A percentile compares a stretch with the other conserved stretches of the same genome.
phyloP scores from a whole-genome alignment of 1,140 invertebrate genomes.

The Rhynchophorus ferrugineus region DNA sequence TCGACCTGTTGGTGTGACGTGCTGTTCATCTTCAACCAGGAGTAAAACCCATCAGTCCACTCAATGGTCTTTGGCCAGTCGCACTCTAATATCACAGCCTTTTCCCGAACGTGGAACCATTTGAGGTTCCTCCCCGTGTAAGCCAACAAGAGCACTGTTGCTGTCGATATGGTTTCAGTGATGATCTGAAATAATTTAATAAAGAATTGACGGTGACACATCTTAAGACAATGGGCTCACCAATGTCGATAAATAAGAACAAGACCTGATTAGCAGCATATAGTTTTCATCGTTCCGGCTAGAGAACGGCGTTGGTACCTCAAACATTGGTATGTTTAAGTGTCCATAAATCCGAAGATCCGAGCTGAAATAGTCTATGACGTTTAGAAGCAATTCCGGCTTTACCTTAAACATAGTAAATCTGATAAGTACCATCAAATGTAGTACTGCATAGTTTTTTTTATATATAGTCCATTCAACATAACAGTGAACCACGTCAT shows the following conservation, averaged over 20 bases:
- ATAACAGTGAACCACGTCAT: too few species aligned
- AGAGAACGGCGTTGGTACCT: slow-evolving; percentile 52
- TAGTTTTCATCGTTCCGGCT: slow-evolving; percentile 57
- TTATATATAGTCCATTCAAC: too few species aligned
- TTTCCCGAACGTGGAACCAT: slow-evolving; percentile 60
- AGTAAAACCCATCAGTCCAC: slow-evolving; percentile 59
- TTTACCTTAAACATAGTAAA: slow-evolving; percentile 41
- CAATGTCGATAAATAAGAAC: slow-evolving; percentile 56
- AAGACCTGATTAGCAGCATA: slow-evolving; percentile 53
- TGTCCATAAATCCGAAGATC: slow-evolving; percentile 54
- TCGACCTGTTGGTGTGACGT: slow-evolving; percentile 58
- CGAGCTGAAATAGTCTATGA: slow-evolving; percentile 52
- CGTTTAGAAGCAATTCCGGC: slow-evolving; percentile 43
- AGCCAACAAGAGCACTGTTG: slow-evolving; percentile 68
- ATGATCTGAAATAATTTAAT: slow-evolving; percentile 46
- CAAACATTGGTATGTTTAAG: slow-evolving; percentile 53
- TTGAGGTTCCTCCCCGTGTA: slow-evolving; percentile 55
- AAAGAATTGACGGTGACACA: not conserved
- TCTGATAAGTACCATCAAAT: too few species aligned
- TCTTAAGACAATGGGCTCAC: slow-evolving; percentile 38
- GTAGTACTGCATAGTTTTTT: too few species aligned
- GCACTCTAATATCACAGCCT: slow-evolving; percentile 61
- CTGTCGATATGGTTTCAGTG: slow-evolving; percentile 70
- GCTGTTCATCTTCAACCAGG: slow-evolving; percentile 56
- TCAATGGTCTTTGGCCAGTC: slow-evolving; percentile 59